Evolutionary conservation across 1,140 invertebrate species (phyloP).

Genomic region (Hylaeus volcanicus): DNA sequence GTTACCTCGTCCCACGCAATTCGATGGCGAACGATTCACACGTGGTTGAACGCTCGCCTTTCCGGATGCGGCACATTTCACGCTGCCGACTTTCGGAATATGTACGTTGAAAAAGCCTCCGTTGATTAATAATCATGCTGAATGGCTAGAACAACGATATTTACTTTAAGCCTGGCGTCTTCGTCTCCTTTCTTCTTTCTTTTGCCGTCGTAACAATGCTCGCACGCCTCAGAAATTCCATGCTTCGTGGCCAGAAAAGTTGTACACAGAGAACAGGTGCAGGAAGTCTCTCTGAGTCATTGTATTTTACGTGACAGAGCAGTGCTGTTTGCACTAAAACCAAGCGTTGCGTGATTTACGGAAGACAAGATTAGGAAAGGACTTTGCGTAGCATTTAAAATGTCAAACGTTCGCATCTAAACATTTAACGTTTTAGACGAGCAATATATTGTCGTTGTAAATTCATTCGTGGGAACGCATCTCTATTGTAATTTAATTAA

Average conservation of each 20-base stretch:
- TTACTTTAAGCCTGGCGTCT: constrained; percentile 38
- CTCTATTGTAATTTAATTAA: too few species aligned
- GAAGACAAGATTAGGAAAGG: too few species aligned
- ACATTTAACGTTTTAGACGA: too few species aligned
- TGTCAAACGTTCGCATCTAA: too few species aligned
- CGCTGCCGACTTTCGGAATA: constrained; percentile 56
- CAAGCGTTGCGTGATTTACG: too few species aligned
- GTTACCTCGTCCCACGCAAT: not conserved
- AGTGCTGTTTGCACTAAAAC: not conserved
- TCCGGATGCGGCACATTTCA: constrained; percentile 65
- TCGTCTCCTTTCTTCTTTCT: constrained; percentile 7
- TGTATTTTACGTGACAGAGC: not conserved
- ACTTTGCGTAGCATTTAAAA: too few species aligned
- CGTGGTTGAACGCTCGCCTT: constrained; percentile 29
- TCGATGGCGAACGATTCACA: not conserved
- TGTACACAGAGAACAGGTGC: constrained; percentile 46
- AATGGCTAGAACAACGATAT: constrained; percentile 50
- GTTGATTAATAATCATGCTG: constrained; percentile 69
- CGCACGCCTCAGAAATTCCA: constrained; percentile 21
- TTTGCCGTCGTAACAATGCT: not conserved
- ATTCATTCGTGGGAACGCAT: too few species aligned
- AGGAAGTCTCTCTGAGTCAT: constrained; percentile 48
- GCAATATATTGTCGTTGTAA: too few species aligned
- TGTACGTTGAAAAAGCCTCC: constrained; percentile 51
- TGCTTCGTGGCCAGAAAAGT: constrained; percentile 13